These are phyloP conservation scores for Drosophila repleta DNA, from an alignment of 1,140 invertebrate genomes.

Conservation along the genomic window DNA sequence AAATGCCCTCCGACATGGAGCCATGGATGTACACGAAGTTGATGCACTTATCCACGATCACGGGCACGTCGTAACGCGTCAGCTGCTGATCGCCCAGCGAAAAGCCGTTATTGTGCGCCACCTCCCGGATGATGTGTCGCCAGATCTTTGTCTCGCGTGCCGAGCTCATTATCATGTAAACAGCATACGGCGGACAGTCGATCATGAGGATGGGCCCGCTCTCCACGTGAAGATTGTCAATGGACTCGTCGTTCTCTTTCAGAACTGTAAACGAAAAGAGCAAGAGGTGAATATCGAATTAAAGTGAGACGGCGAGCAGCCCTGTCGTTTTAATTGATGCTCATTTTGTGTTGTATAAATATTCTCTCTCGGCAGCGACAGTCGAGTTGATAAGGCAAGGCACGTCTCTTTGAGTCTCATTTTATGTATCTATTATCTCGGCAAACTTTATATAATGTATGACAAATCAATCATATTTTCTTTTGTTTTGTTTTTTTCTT, in stretches of 20 bases:
- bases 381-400: no score
- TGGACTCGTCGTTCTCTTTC: slow-evolving; percentile 71
- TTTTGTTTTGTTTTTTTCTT: no score
- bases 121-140: slow-evolving; percentile 89
- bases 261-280: slow-evolving; percentile 71
- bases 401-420: no score
- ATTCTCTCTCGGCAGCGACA: no score
- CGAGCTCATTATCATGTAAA: slow-evolving; percentile 90
- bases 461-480: no score
- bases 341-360: no score
- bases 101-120: slow-evolving; percentile 90
- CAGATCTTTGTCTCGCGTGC: slow-evolving; percentile 88
- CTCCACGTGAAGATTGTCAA: slow-evolving; percentile 85
- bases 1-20: slow-evolving; percentile 93
- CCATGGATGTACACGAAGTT: slow-evolving; percentile 94
- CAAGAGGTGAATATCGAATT: slow-evolving; percentile 26
- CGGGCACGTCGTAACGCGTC: slow-evolving; percentile 93
- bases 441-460: no score
- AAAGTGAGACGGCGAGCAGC: neutral
- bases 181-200: slow-evolving; percentile 87
- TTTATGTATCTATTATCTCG: no score
- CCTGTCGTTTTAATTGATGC: no score
- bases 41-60: slow-evolving; percentile 95
- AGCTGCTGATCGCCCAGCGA: slow-evolving; percentile 92
- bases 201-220: slow-evolving; percentile 87